A percentile compares a stretch with the other conserved stretches of the same genome.
Conservation (phyloP, 2,113 vertebrate species). For the Crocuta crocuta region DNA sequence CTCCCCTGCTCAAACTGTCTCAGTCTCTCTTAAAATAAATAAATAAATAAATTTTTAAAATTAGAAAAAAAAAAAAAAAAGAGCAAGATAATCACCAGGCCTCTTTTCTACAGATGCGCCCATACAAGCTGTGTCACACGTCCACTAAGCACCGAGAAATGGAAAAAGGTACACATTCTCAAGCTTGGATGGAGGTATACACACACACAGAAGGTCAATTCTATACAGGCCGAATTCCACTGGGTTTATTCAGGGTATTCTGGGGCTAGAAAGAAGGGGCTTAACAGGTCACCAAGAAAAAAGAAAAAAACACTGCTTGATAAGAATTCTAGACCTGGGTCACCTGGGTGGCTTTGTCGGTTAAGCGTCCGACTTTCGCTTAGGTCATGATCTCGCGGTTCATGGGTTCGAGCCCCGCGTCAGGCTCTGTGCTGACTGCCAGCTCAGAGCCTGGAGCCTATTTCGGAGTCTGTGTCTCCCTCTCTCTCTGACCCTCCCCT, state of each 20-base stretch:
- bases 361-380: too few relatives aligned
- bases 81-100: not conserved
- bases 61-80: not conserved
- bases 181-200: not conserved
- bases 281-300: not conserved
- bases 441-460: too few relatives aligned
- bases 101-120: not conserved
- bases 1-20: too few relatives aligned
- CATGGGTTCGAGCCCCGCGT: too few relatives aligned
- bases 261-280: not conserved
- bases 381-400: too few relatives aligned
- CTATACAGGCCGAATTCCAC: not conserved
- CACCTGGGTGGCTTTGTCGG: too few relatives aligned
- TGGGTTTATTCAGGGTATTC: not conserved
- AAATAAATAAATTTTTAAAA: too few relatives aligned
- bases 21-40: too few relatives aligned
- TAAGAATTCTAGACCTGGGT: not conserved
- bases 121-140: not conserved
- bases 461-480: too few relatives aligned
- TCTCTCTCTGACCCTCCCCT: too few relatives aligned
- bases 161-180: not conserved
- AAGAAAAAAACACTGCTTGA: not conserved
- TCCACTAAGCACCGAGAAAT: not conserved
- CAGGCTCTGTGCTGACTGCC: too few relatives aligned
- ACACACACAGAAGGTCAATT: not conserved